Evolutionary conservation across 2,113 vertebrate genomes (phyloP).

Genomic region (Misgurnus anguillicaudatus): DNA sequence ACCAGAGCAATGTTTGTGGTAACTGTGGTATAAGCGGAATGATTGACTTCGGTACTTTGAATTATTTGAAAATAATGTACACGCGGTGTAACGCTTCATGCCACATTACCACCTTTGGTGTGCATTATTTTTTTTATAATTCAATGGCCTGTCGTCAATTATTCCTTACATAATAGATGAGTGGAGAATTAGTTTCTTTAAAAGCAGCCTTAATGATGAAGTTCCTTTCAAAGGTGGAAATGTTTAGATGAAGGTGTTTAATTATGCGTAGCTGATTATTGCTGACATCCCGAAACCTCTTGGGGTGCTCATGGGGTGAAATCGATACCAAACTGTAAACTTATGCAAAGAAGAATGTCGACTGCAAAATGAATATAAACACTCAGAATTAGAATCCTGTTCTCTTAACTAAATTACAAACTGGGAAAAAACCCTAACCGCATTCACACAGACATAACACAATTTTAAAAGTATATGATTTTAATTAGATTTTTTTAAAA

Average conservation of each 20-base stretch:
- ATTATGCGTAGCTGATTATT: conserved; percentile 22
- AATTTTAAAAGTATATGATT: not conserved
- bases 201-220: conserved; percentile 1
- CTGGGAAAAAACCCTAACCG: not conserved
- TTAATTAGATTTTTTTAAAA: not conserved
- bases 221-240: not conserved
- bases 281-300: not conserved
- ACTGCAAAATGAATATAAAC: conserved; percentile 11
- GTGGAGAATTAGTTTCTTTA: conserved; percentile 11
- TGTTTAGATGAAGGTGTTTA: conserved; percentile 36
- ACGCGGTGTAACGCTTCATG: too few relatives aligned
- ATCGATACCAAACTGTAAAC: conserved; percentile 32
- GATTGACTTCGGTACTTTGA: too few relatives aligned
- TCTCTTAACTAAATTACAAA: conserved; percentile 9
- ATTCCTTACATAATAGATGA: not conserved
- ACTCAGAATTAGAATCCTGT: not conserved
- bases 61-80: too few relatives aligned
- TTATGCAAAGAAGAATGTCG: not conserved
- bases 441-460: not conserved
- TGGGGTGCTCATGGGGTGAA: not conserved
- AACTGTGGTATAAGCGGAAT: too few relatives aligned
- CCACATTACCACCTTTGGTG: too few relatives aligned
- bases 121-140: too few relatives aligned
- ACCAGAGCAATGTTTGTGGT: too few relatives aligned
- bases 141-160: too few relatives aligned